Evolutionary conservation across 1,140 invertebrate species (phyloP), one percentile per base, ranked within the genome.

Genomic region (Daktulosphaira vitifoliae): DNA sequence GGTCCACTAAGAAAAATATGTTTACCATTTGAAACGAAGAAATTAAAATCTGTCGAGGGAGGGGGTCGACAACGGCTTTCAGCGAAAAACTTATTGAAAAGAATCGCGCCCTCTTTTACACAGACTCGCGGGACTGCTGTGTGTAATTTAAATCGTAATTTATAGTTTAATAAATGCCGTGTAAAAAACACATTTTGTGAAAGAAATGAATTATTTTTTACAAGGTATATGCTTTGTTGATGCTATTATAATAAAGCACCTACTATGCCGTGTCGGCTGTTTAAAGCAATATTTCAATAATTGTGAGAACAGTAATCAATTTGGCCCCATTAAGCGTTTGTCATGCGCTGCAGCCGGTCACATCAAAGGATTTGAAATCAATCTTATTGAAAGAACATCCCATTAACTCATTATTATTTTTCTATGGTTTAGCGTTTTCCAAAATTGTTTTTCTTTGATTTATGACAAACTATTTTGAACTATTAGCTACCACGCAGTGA

Each of bases 351-450:
- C n/a, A n/a, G 52, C 52, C 29, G 52, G 52, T 54, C 33, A 54
- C 52, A 54, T 54, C 52, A 54, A 54, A 54, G 20, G 37, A 42
- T 54, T 29, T 16, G 22, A 54, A 54, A 54, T 54, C 52, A 54
- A 54, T 54, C 39, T 54, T 11, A 33, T 33, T n/a, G n/a, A 33
- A 33, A 33, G 11, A 33, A 33, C 11, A 33, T 6, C 5, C 29
- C 29, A 33, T 33, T 33, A 33, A 33, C 29, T 11, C 11, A 11
- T 33, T 5, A 11, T 33, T 33, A 33, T 33, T 33, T 33, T 33
- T 33, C 29, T 6, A 33, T 11, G 29, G 29, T 33, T 33, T 33
- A 33, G 29, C 29, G 29, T 5, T 33, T 33, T 33, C 11, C 29
- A 33, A 5, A 6, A 33, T 5, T 11, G 29, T 11, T 5, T 33